Evolutionary conservation across 2,113 vertebrate genomes (phyloP), one percentile per base, ranked within the genome.

Genomic region (Upupa epops): DNA sequence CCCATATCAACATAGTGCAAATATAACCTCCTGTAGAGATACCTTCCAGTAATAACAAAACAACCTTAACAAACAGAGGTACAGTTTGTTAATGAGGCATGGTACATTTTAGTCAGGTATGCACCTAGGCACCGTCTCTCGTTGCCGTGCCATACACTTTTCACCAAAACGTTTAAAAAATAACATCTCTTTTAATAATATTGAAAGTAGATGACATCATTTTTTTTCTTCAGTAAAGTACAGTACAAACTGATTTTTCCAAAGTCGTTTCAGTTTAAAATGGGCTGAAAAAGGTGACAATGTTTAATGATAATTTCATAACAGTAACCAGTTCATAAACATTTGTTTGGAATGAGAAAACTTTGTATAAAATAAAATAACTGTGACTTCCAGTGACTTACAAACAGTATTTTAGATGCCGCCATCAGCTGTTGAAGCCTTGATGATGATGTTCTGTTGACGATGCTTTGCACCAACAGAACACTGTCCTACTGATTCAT

Each of bases 1-100:
- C 71, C 58, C 63, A 68, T 86, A 94, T 89, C 73, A 92, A 86
- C 78, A 86, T 91, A 97, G 93, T 97, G 97, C 97, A 97, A 97
- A 96, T 86, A 63, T 92, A 96, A 88, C 75, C 72, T 89, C 89
- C 64, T 65, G 68, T 93, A 73, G 4, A 64, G 55, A 34, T 59
- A 88, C 58, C 88, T 94, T 94, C 92, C 80, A 76, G 61, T 63
- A 96, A 65, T 70, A 77, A 45, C 77, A 92, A 91, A 94, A 71
- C 68, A 80, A 91, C 71, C 75, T 92, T 90, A 95, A 94, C 75
- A 90, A 96, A 93, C 72, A 96, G 92, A 78, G 91, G 81, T 92
- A 93, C 86, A 83, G 82, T 82, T 93, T 78, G 83, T 86, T 84
- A 91, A 63, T 64, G 93, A 93, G 83, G 90, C 7, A 0, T 83